phyloP scores from a whole-genome alignment of 1,140 invertebrate species.

The Trichomalopsis sarcophagae region DNA sequence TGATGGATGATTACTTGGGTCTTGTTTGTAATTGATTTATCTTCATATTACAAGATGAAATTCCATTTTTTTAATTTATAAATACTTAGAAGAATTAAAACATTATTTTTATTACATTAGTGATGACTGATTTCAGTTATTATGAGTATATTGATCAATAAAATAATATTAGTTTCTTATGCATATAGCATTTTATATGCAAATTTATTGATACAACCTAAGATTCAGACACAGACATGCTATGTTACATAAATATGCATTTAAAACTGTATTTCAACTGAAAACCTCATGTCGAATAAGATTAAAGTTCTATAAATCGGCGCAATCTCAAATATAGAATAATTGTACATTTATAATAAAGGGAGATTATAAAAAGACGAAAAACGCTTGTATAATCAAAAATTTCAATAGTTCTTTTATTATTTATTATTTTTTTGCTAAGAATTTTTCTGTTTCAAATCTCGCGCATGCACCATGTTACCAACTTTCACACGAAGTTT shows the following conservation, averaged over 20 bases:
- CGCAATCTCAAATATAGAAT: not conserved
- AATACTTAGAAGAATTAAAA: not conserved
- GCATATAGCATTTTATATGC: not conserved
- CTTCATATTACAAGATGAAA: too few species aligned
- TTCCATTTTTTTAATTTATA: too few species aligned
- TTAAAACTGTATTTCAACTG: not conserved
- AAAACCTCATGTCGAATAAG: not conserved
- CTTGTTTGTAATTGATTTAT: slow-evolving; percentile 53
- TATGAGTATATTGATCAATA: not conserved
- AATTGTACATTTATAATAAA: not conserved
- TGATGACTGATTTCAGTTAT: not conserved
- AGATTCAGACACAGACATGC: not conserved
- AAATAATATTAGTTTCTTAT: not conserved
- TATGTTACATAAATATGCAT: not conserved
- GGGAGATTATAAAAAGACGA: too few species aligned
- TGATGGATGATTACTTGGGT: slow-evolving; percentile 98
- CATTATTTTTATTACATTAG: not conserved
- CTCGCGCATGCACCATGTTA: too few species aligned
- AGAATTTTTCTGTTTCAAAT: too few species aligned
- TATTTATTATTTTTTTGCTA: too few species aligned
- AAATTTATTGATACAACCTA: not conserved
- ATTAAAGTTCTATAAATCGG: too few species aligned
- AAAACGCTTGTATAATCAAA: too few species aligned
- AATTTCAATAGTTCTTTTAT: too few species aligned
- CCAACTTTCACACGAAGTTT: too few species aligned